Evolutionary conservation across 2,113 vertebrate species (phyloP).

Genomic region (Bothrops jararaca): DNA sequence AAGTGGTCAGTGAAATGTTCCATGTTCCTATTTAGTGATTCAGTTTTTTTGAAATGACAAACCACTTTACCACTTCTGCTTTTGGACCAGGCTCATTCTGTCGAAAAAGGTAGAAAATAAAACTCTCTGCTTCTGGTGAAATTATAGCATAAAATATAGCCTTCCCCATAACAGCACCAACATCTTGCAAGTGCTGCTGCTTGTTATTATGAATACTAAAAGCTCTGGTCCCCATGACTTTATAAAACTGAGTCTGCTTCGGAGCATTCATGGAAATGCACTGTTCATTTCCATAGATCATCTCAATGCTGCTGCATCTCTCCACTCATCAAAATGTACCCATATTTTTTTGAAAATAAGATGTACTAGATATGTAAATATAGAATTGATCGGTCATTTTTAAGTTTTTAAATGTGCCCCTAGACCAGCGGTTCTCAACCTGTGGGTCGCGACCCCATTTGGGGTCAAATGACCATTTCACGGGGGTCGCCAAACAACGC

Average conservation of each 20-base stretch:
- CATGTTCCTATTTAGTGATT: background rate
- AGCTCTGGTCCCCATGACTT: background rate
- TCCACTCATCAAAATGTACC: background rate
- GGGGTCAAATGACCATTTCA: too few relatives aligned
- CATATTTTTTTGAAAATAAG: background rate
- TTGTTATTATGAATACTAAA: background rate
- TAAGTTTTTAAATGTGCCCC: background rate
- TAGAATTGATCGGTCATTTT: background rate
- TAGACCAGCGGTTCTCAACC: too few relatives aligned
- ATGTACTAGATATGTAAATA: background rate
- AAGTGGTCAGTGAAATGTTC: background rate
- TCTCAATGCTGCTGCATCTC: background rate
- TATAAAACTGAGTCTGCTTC: background rate
- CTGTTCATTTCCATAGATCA: background rate
- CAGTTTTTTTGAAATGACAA: background rate
- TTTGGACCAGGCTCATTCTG: background rate
- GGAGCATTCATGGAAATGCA: background rate
- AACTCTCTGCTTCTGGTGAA: background rate
- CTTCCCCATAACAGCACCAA: background rate
- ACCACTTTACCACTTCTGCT: background rate
- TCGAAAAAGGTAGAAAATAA: background rate
- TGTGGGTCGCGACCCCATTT: too few relatives aligned
- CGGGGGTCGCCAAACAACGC: too few relatives aligned
- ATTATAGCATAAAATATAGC: background rate
- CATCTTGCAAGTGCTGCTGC: background rate